Base-by-base conservation (phyloP, 2,797 vertebrate species). In the Molossus alvarezi region DNA sequence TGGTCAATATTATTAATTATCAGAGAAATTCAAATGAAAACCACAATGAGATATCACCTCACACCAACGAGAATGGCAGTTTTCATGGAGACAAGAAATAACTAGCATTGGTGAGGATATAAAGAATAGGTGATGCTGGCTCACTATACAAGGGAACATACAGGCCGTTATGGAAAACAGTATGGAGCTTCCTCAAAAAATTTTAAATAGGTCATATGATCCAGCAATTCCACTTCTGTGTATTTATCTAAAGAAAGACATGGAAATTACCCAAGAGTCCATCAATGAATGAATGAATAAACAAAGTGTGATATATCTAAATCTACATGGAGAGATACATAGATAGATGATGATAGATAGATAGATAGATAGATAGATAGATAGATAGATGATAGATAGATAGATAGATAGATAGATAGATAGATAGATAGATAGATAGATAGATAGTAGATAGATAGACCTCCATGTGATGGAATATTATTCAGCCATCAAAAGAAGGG, bases 181-280 rank as follows among this genome's bases (percentile, higher is more conserved):
- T n/a, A 64, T 33, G 57, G 27, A 64, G 48, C 29, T 45, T 64
- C 67, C 57, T 73, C 11, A 45, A 88, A 72, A 81, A 81, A 10
- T 93, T 81, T 81, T 81, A 93, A 93, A 7, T 62, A 55, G 14
- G 72, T 9, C 11, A 15, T 33, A 73, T 93, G 75, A 93, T 64
- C 15, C 10, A 73, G 33, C 6, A 73, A 18, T 81, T 64, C 33
- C 2, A 57, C 11, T 81, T 81, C 20, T 55, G 33, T 18, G 10
- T 65, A 81, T 73, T 93, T 93, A 64, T 55, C 76, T 81, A 20
- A 80, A 87, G n/a, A 60, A 64, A 73, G 33, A 73, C 23, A 72
- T 64, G 15, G 20, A 81, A 88, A 33, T 81, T 60, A 82, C 41
- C 57, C 60, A 73, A 65, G 5, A 51, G 25, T 53, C 57, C 57